These are phyloP conservation scores for Callimorpha dominula DNA, from an alignment of 2,888 invertebrate species.

Conservation along the genomic window DNA sequence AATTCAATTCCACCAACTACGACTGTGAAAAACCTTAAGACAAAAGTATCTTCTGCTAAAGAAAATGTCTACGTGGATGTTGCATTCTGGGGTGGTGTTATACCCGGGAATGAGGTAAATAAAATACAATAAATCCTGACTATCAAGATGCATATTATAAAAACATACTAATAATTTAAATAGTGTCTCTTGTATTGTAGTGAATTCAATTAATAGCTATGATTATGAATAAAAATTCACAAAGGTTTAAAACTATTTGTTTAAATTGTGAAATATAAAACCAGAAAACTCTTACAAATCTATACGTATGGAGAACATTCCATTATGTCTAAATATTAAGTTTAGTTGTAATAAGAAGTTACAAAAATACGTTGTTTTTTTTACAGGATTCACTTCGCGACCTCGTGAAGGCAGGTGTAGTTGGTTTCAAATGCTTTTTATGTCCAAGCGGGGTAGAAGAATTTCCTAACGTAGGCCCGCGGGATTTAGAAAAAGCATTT, in stretches of 20 bases:
- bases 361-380: background rate
- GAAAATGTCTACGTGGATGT: constrained; percentile 89
- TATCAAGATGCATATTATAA: too few relatives aligned
- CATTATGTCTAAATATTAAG: too few relatives aligned
- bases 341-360: background rate
- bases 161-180: too few relatives aligned
- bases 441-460: constrained; percentile 90
- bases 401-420: constrained; percentile 89
- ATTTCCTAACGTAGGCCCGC: constrained; percentile 87
- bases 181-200: too few relatives aligned
- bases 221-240: background rate
- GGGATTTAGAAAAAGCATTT: constrained; percentile 87
- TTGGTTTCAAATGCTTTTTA: constrained; percentile 92
- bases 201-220: background rate
- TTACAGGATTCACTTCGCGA: constrained; percentile 85
- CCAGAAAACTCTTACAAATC: too few relatives aligned
- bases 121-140: constrained; percentile 28
- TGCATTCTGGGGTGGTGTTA: constrained; percentile 93
- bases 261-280: too few relatives aligned
- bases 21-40: constrained; percentile 86
- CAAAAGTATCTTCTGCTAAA: constrained; percentile 87
- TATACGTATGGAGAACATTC: too few relatives aligned
- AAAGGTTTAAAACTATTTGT: too few relatives aligned
- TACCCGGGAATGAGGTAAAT: constrained; percentile 89
- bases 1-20: constrained; percentile 92